These are phyloP conservation scores for Mallotus villosus DNA, from an alignment of 2,797 vertebrate genomes.

Conservation along the genomic window DNA sequence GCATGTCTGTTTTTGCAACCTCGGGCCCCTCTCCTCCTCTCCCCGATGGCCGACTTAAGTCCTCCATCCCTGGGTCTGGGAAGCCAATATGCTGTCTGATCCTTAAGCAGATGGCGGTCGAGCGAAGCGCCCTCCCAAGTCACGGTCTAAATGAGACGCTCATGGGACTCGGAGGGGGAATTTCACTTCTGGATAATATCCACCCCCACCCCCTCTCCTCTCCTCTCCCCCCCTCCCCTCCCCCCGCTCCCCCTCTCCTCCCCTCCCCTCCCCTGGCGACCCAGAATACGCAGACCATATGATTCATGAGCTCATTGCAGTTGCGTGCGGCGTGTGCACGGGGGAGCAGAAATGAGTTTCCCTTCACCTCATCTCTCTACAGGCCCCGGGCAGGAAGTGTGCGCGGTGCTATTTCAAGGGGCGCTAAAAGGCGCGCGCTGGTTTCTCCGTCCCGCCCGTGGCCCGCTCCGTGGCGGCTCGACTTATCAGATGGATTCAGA, in stretches of 20 bases:
- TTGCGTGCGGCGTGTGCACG: no score
- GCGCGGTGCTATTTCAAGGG: no score
- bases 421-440: no score
- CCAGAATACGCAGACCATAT: not conserved
- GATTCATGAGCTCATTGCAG: not conserved
- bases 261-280: no score
- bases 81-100: slow-evolving; percentile 3
- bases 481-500: no score
- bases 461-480: no score
- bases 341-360: not conserved
- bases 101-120: not conserved
- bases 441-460: no score
- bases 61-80: not conserved
- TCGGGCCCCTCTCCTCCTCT: not conserved
- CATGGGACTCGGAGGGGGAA: not conserved
- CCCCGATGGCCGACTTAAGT: not conserved
- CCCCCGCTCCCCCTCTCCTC: no score
- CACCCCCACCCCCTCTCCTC: not conserved
- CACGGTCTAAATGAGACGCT: not conserved
- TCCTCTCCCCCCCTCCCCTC: no score
- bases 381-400: not conserved
- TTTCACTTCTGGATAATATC: not conserved
- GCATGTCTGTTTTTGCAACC: no score
- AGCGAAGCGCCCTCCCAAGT: not conserved
- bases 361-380: not conserved